Evolutionary conservation across 2,797 vertebrate genomes (phyloP).

Genomic region (Dermochelys coriacea): DNA sequence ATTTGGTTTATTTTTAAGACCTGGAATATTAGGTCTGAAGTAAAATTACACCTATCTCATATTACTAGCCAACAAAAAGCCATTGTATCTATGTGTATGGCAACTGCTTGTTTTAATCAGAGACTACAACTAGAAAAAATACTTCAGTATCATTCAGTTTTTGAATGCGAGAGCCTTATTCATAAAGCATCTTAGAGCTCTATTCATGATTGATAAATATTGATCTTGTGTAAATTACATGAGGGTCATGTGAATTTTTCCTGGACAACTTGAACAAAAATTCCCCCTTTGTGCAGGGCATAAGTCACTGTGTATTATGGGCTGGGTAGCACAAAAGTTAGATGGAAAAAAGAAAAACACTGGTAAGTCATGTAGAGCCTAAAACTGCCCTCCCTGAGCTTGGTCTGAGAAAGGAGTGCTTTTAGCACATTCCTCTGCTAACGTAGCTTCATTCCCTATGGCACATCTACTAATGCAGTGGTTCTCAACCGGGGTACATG

Average conservation of each 20-base stretch:
- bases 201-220: conserved; percentile 72
- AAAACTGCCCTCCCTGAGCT: neutral
- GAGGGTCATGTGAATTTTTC: conserved; percentile 48
- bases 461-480: neutral
- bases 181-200: conserved; percentile 62
- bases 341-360: neutral
- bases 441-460: neutral
- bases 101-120: conserved; percentile 47
- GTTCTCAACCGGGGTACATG: neutral
- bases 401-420: neutral
- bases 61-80: conserved; percentile 58
- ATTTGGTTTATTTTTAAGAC: conserved; percentile 51
- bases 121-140: conserved; percentile 53
- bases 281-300: conserved; percentile 41
- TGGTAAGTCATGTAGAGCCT: neutral
- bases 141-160: conserved; percentile 59
- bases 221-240: conserved; percentile 69
- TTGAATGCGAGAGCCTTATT: conserved; percentile 66
- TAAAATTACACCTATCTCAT: conserved; percentile 61
- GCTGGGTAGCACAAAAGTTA: neutral
- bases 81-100: conserved; percentile 53
- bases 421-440: neutral
- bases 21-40: conserved; percentile 43
- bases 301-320: conserved; percentile 32
- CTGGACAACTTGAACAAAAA: conserved; percentile 42